Base-by-base conservation (phyloP, 1,140 invertebrate genomes). In the Micrasema minimum region DNA sequence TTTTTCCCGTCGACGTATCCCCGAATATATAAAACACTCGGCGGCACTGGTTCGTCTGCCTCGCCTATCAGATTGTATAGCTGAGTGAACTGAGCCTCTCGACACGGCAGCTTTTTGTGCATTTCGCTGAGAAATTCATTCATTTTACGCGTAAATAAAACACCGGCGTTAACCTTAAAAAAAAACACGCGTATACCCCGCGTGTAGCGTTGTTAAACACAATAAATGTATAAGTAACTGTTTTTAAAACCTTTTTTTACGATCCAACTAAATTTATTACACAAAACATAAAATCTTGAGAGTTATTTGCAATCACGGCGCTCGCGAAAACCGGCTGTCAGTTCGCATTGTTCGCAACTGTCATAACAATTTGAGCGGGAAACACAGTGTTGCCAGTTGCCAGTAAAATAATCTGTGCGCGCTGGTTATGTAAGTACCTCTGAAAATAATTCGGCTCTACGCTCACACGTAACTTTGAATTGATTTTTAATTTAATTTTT, bases 1-100 rank as follows among this genome's bases (percentile, higher is more conserved):
- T 90, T 83, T 96, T 96, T 18, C 94, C 94, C 11, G 91, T 92
- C 4, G 91, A 89, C 72, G 92, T 88, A 77, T 91, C 89, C 38
- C 95, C 95, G 79, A 91, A 90, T 35, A 94, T 72, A 81, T 92
- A 94, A 69, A 95, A 81, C n/a, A 66, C 86, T 86, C 55, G 85
- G 78, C 7, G 89, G 89, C 76, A 89, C 81, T 2, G 86, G 83
- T 77, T 90, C 88, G 55, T 87, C 84, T 59, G 78, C 75, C 26
- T 84, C 79, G 1, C 88, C 88, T 26, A 91, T 85, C 6, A 90
- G 80, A 76, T 87, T 85, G 64, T 86, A 86, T 46, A 92, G 79
- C 51, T 84, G 81, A 26, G 76, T 77, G 71, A 92, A 84, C 72
- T 89, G 82, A 53, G 77, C 79, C 61, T 90, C 85, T 62, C 91